Percentiles rank a stretch among this genome's conserved stretches.
Evolutionary conservation across 2,888 invertebrate species (phyloP).

Genomic region (Tipula lateralis): DNA sequence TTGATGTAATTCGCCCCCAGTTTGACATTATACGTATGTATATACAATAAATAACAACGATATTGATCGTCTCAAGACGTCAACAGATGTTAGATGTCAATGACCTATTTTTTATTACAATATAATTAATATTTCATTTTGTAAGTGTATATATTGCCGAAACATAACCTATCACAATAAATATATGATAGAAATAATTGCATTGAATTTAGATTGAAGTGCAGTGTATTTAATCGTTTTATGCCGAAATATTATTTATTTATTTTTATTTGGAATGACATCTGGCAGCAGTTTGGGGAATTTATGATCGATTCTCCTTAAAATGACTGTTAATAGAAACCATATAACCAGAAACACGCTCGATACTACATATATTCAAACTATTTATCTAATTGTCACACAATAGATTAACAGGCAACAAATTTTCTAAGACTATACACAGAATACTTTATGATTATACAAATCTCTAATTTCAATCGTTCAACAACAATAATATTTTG

Average conservation of each 20-base stretch:
- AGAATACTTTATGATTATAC: not conserved
- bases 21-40: not conserved
- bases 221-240: too few relatives aligned
- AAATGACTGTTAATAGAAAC: too few relatives aligned
- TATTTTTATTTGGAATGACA: not conserved
- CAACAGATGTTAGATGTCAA: not conserved
- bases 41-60: not conserved
- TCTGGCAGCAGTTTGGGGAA: not conserved
- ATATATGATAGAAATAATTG: too few relatives aligned
- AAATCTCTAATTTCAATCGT: not conserved
- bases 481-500: not conserved
- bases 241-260: too few relatives aligned
- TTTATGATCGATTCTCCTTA: not conserved
- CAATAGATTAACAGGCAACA: not conserved
- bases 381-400: not conserved
- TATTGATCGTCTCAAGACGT: not conserved
- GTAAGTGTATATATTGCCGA: not conserved
- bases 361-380: not conserved
- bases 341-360: not conserved
- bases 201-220: too few relatives aligned
- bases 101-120: not conserved
- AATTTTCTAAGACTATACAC: not conserved
- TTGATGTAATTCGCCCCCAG: slow-evolving; percentile 1
- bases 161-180: not conserved
- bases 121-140: not conserved